These are phyloP conservation scores for Chionodraco myersi DNA, from an alignment of 2,113 vertebrate genomes.

Conservation along the genomic window DNA sequence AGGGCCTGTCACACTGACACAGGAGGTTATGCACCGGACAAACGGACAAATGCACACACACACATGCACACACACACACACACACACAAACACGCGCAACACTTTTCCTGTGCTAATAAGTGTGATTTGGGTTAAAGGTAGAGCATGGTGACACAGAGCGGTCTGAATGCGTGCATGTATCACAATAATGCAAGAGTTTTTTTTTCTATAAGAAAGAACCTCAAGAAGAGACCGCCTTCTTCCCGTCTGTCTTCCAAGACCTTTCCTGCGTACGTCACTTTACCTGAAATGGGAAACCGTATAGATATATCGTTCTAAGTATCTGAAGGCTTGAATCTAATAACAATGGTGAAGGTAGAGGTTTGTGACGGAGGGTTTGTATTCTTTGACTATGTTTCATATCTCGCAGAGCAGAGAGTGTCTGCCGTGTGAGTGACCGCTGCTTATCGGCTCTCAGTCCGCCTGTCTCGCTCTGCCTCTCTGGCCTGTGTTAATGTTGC, in stretches of 20 bases:
- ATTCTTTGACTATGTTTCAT: conserved; percentile 38
- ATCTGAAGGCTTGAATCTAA: conserved; percentile 4
- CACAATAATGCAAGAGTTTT: conserved; percentile 2
- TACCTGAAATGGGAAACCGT: conserved; percentile 46
- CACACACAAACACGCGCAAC: neutral
- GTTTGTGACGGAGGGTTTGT: neutral
- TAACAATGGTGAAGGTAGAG: neutral
- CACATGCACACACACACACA: neutral
- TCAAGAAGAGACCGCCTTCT: conserved; percentile 2
- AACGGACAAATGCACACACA: conserved; percentile 48
- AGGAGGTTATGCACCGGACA: conserved; percentile 70
- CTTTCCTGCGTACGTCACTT: conserved; percentile 8
- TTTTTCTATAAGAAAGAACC: conserved; percentile 9
- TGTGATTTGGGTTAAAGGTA: conserved; percentile 49
- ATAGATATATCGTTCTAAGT: neutral
- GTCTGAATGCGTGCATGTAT: conserved; percentile 17
- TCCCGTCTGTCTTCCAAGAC: conserved; percentile 18
- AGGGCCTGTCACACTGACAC: conserved; percentile 75
- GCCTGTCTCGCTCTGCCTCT: conserved; percentile 59
- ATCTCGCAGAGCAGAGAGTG: conserved; percentile 11
- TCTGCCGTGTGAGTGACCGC: conserved; percentile 47
- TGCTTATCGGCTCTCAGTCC: conserved; percentile 50
- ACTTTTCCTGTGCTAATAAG: conserved; percentile 42
- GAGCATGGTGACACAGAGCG: conserved; percentile 35
- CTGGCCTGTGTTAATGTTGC: conserved; percentile 85